phyloP scores from a whole-genome alignment of 1,140 invertebrate genomes.

The Asobara japonica region DNA sequence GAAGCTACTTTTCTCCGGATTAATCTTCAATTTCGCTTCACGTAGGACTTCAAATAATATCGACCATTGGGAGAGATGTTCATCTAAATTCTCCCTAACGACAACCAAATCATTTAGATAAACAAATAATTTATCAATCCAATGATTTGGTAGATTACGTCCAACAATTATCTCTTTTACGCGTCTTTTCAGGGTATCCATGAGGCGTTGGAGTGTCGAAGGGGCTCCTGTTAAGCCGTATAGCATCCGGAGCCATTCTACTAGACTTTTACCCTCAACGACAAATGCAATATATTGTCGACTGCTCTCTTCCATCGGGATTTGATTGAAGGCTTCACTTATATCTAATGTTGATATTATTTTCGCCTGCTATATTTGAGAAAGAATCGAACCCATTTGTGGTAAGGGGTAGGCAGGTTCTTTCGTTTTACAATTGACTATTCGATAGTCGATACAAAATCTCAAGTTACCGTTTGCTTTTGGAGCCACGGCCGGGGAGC shows the following conservation, averaged over 20 bases:
- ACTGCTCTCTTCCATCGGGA: conserved; percentile 26
- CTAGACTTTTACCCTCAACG: conserved; percentile 55
- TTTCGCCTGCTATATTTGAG: conserved; percentile 34
- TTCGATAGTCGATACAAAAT: conserved; percentile 31
- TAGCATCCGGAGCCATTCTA: conserved; percentile 59
- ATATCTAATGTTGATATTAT: conserved; percentile 46
- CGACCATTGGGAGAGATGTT: not conserved
- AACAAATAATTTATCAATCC: not conserved
- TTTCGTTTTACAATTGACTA: conserved; percentile 26
- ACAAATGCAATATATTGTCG: conserved; percentile 29
- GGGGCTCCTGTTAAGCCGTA: conserved; percentile 39
- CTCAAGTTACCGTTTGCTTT: conserved; percentile 20
- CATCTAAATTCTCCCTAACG: not conserved
- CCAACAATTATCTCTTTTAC: not conserved
- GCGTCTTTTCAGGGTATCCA: conserved; percentile 24
- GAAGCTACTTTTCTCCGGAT: not conserved
- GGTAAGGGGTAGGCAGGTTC: conserved; percentile 30
- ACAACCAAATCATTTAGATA: not conserved
- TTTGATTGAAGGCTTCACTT: conserved; percentile 44
- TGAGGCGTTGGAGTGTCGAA: conserved; percentile 28
- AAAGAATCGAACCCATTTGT: conserved; percentile 32
- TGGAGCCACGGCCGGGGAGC: conserved; percentile 20
- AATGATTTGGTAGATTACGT: not conserved
- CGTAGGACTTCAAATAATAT: not conserved
- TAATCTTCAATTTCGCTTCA: not conserved